Evolutionary conservation across 1,140 invertebrate genomes (phyloP).

Genomic region (Drosophila kepulauana): DNA sequence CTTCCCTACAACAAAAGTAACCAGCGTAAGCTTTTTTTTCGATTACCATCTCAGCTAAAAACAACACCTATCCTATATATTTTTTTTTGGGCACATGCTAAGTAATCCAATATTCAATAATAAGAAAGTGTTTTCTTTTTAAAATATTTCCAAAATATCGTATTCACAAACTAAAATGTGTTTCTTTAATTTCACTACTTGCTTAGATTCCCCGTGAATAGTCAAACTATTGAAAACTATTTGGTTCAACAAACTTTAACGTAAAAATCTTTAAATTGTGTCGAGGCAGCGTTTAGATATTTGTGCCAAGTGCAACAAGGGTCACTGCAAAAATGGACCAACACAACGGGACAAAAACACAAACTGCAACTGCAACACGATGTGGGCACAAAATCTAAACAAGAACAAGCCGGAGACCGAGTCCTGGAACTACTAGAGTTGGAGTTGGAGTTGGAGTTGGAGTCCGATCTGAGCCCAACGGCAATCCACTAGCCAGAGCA

Average conservation of each 20-base stretch:
- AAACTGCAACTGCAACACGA: constrained; percentile 52
- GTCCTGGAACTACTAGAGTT: neutral
- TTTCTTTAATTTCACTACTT: too few species aligned
- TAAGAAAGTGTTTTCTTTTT: too few species aligned
- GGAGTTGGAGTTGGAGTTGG: constrained; percentile 13
- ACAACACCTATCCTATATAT: too few species aligned
- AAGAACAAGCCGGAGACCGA: constrained; percentile 47
- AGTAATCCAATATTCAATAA: too few species aligned
- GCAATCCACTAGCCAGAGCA: neutral
- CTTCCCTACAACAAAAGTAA: too few species aligned
- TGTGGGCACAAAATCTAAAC: constrained; percentile 73
- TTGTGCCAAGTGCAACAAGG: constrained; percentile 67
- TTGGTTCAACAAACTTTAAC: constrained; percentile 13
- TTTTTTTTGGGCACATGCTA: fast-evolving
- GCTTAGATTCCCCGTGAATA: too few species aligned
- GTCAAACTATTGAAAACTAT: too few species aligned
- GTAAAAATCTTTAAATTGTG: constrained; percentile 30
- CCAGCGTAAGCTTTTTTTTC: too few species aligned
- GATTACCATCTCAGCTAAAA: too few species aligned
- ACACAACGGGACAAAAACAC: constrained; percentile 38
- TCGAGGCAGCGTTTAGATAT: constrained; percentile 29
- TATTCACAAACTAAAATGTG: too few species aligned
- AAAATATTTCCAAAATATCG: too few species aligned
- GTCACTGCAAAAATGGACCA: constrained; percentile 55
- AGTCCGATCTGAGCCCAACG: constrained; percentile 11